Percentiles rank a stretch among this genome's conserved stretches.
Evolutionary conservation across 2,888 invertebrate species (phyloP).

Genomic region (Acleris holmiana): DNA sequence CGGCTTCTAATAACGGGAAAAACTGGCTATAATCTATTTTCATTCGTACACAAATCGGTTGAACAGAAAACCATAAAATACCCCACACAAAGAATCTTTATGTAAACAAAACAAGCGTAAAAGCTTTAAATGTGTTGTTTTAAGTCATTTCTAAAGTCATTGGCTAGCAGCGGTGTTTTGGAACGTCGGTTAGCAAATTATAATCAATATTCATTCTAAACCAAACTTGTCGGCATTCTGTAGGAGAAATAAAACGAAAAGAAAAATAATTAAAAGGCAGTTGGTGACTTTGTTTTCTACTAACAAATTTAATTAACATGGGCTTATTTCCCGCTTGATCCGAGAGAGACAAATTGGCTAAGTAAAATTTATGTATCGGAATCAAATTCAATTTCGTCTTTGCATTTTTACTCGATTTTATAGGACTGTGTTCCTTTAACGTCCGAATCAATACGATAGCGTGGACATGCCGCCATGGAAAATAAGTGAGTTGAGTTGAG

Average conservation of each 20-base stretch:
- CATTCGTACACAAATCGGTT: constrained; percentile 83
- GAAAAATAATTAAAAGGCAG: constrained; percentile 68
- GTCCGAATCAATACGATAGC: constrained; percentile 46
- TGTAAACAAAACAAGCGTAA: constrained; percentile 82
- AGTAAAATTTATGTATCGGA: constrained; percentile 84
- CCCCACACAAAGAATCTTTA: constrained; percentile 83
- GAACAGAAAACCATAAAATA: constrained; percentile 84
- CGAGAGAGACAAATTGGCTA: constrained; percentile 80
- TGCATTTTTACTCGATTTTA: constrained; percentile 81
- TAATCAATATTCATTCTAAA: constrained; percentile 17
- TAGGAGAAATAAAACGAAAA: constrained; percentile 47
- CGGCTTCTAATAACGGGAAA: constrained; percentile 81
- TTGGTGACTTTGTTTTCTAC: constrained; percentile 68
- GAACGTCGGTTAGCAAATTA: constrained; percentile 11
- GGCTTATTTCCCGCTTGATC: constrained; percentile 78
- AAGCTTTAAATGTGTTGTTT: constrained; percentile 81
- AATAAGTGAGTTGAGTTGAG: neutral
- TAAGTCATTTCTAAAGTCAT: constrained; percentile 81
- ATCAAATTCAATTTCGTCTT: constrained; percentile 83
- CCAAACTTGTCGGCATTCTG: constrained; percentile 9
- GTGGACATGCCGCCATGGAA: constrained; percentile 16
- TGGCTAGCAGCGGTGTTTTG: constrained; percentile 65
- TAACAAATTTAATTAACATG: constrained; percentile 80
- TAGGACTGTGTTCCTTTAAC: constrained; percentile 65
- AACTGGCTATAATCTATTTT: constrained; percentile 84